Percentiles rank a stretch among this genome's conserved stretches.
phyloP scores from a whole-genome alignment of 2,797 vertebrate genomes.

The Pagetopsis macropterus region DNA sequence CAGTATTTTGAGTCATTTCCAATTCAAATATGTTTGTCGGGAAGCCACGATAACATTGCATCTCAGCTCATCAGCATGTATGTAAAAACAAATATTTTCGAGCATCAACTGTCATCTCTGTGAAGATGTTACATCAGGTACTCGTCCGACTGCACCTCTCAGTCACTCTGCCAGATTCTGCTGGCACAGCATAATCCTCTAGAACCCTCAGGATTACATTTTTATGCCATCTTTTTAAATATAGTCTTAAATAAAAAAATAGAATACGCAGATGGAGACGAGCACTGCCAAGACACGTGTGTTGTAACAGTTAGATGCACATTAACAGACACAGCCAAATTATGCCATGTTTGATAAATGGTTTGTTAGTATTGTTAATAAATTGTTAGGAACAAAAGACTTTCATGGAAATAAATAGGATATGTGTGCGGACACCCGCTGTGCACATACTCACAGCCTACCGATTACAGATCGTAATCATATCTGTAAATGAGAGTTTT shows the following conservation, averaged over 20 bases:
- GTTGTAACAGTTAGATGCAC: conserved; percentile 56
- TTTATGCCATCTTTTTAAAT: conserved; percentile 70
- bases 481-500: conserved; percentile 22
- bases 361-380: conserved; percentile 32
- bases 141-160: conserved; percentile 50
- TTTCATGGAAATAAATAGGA: conserved; percentile 35
- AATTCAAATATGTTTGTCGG: conserved; percentile 57
- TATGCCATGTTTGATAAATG: conserved; percentile 47
- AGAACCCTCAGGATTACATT: conserved; percentile 56
- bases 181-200: conserved; percentile 59
- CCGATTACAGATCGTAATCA: conserved; percentile 11
- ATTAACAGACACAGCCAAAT: conserved; percentile 46
- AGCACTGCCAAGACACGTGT: conserved; percentile 56
- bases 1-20: conserved; percentile 49
- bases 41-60: conserved; percentile 18
- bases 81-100: not conserved
- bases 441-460: not conserved
- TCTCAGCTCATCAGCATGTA: conserved; percentile 7
- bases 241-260: conserved; percentile 46
- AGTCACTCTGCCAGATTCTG: conserved; percentile 58
- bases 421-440: conserved; percentile 22
- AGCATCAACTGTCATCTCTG: conserved; percentile 26
- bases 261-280: conserved; percentile 65
- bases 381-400: conserved; percentile 37
- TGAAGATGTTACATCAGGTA: conserved; percentile 54